Percentiles rank a stretch among this genome's conserved stretches.
Conservation (phyloP, 2,797 vertebrate species). For the Catharus ustulatus region DNA sequence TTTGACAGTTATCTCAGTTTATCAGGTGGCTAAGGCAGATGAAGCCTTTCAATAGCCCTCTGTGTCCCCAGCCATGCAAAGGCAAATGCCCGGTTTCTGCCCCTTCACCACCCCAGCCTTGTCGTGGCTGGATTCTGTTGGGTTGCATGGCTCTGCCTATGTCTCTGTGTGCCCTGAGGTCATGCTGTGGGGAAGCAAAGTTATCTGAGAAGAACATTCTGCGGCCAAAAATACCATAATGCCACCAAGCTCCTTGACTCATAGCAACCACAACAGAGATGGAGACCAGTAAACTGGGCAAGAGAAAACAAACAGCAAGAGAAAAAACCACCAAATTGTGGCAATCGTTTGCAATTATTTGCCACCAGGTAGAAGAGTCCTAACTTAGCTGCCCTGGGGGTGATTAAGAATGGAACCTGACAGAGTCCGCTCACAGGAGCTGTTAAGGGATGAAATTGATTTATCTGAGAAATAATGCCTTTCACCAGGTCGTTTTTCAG, state of each 20-base stretch:
- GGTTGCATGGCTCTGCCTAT: background rate
- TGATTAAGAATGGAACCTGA: background rate
- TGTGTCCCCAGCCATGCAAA: accelerated
- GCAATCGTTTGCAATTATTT: background rate
- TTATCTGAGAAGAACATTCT: background rate
- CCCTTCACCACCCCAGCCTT: background rate
- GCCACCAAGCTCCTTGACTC: background rate
- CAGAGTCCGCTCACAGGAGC: background rate
- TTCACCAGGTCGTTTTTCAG: background rate
- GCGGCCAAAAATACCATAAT: background rate
- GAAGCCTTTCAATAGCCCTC: background rate
- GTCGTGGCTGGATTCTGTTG: accelerated
- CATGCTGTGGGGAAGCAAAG: background rate
- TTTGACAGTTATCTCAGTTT: background rate
- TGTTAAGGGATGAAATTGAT: background rate
- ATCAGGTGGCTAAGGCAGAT: background rate
- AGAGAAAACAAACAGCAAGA: background rate
- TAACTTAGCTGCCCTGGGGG: background rate
- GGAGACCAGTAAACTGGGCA: background rate
- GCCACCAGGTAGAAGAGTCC: background rate
- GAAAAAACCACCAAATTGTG: accelerated
- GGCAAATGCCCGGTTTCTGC: background rate
- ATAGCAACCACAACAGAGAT: background rate
- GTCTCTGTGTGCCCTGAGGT: accelerated
- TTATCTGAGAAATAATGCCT: background rate